A percentile compares a stretch with the other conserved stretches of the same genome.
Evolutionary conservation across 2,888 invertebrate species (phyloP).

Genomic region (Cataglyphis rosenhaueri): DNA sequence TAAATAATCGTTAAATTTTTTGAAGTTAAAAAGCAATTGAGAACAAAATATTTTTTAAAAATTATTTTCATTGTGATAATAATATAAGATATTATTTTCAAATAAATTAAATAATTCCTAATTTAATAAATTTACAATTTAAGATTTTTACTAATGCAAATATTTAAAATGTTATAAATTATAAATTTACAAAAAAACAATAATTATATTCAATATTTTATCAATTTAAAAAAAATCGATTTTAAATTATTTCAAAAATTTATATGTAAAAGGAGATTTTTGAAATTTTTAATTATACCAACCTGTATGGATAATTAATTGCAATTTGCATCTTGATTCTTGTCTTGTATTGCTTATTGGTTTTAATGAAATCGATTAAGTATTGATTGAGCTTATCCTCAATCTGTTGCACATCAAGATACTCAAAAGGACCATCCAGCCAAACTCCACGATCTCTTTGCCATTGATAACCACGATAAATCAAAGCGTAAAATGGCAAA

Average conservation of each 20-base stretch:
- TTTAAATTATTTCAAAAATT: neutral
- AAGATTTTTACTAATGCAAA: neutral
- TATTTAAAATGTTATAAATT: neutral
- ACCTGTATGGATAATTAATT: conserved; percentile 86
- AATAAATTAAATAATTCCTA: too few relatives aligned
- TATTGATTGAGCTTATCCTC: conserved; percentile 93
- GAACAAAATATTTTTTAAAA: too few relatives aligned
- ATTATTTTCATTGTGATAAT: too few relatives aligned
- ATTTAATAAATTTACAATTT: too few relatives aligned
- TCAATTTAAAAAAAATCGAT: neutral
- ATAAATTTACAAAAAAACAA: neutral
- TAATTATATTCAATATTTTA: neutral
- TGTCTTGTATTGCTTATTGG: conserved; percentile 91
- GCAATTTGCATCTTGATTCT: conserved; percentile 92
- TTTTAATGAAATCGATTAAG: conserved; percentile 92
- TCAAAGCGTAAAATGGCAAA: conserved; percentile 90
- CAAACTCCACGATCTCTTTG: conserved; percentile 93
- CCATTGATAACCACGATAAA: conserved; percentile 91
- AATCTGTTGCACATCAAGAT: conserved; percentile 91
- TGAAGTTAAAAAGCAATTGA: too few relatives aligned
- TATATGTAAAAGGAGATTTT: neutral
- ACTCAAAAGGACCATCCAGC: conserved; percentile 97
- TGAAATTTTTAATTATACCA: conserved; percentile 5
- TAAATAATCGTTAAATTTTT: too few relatives aligned
- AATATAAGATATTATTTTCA: too few relatives aligned